Evolutionary conservation across 2,888 invertebrate genomes (phyloP).

Genomic region (Tipula lateralis): DNA sequence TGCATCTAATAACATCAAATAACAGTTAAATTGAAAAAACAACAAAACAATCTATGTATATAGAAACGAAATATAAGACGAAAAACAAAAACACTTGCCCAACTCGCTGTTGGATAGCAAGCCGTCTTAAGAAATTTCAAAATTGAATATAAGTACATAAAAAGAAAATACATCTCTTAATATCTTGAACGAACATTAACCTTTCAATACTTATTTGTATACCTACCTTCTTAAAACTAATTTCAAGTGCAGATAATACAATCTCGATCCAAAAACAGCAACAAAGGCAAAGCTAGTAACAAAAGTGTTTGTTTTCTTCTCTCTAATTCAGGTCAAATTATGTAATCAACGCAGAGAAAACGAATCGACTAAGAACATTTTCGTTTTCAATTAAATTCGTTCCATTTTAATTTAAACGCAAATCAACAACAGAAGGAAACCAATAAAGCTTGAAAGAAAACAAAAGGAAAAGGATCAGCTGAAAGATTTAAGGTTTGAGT

Average conservation of each 20-base stretch:
- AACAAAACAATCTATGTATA: neutral
- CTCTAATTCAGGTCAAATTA: neutral
- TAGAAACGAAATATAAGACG: neutral
- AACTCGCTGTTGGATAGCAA: neutral
- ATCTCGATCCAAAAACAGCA: neutral
- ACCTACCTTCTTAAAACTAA: neutral
- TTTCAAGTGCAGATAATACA: constrained; percentile 15
- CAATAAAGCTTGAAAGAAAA: neutral
- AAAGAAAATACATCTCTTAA: neutral
- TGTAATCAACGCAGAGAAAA: neutral
- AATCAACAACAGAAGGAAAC: constrained; percentile 11
- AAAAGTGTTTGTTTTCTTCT: neutral
- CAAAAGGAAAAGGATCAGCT: neutral
- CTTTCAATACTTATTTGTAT: neutral
- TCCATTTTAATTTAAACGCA: neutral
- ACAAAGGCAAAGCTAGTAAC: neutral
- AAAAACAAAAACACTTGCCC: neutral
- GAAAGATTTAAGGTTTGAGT: neutral
- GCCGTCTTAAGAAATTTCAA: neutral
- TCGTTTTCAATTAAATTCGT: neutral
- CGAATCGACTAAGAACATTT: neutral
- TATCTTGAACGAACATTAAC: neutral
- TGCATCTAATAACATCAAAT: neutral
- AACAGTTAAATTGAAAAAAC: neutral
- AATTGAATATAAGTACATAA: neutral